phyloP scores from a whole-genome alignment of 2,113 vertebrate genomes.

The Erinaceus europaeus region DNA sequence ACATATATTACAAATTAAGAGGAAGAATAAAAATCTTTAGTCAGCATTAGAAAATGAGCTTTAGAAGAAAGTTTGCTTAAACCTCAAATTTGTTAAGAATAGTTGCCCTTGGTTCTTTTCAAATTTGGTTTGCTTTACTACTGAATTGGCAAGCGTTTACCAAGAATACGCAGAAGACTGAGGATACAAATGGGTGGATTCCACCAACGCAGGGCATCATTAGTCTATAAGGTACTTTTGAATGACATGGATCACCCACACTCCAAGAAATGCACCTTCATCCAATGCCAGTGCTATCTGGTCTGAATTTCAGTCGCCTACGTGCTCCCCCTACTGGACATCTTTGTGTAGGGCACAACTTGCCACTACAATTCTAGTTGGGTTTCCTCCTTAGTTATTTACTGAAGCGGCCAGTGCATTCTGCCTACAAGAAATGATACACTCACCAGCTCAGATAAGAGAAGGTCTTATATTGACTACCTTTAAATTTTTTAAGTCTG shows the following conservation, averaged over 20 bases:
- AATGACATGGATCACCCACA: background rate
- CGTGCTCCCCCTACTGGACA: slow-evolving; percentile 28
- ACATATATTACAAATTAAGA: background rate
- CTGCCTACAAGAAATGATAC: background rate
- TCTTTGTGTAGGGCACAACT: background rate
- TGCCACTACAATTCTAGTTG: background rate
- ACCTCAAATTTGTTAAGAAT: background rate
- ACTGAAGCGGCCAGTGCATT: background rate
- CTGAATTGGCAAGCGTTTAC: background rate
- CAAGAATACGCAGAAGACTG: background rate
- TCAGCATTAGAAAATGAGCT: background rate
- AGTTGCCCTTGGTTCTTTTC: background rate
- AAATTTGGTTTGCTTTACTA: background rate
- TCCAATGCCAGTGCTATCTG: background rate
- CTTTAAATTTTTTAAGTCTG: background rate
- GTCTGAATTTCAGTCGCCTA: background rate
- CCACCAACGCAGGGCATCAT: background rate
- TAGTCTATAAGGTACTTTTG: background rate
- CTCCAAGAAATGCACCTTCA: background rate
- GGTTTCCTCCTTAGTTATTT: background rate
- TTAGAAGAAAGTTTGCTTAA: background rate
- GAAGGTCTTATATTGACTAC: background rate
- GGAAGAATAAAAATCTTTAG: background rate
- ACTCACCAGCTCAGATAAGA: background rate
- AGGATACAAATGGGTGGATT: background rate